Percentiles rank a stretch among this genome's conserved stretches.
Conservation (phyloP, 2,797 vertebrate species). For the Halcyon smyrnensis region DNA sequence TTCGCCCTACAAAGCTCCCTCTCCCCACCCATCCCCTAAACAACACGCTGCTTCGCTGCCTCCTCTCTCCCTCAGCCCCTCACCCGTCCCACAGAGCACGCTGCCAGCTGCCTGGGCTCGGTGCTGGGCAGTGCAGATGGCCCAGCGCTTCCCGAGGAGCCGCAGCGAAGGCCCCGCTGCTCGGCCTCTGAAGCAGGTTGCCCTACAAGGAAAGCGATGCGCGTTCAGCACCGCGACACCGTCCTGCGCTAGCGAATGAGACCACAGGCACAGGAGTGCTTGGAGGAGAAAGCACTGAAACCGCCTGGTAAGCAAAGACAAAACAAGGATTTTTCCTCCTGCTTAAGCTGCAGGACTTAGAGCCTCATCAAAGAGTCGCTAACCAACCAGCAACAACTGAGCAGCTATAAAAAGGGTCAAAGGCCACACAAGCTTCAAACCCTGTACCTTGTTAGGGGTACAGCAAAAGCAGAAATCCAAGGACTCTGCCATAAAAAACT, state of each 20-base stretch:
- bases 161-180: not conserved
- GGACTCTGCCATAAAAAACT: not conserved
- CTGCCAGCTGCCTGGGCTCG: not conserved
- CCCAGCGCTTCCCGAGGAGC: rapidly evolving
- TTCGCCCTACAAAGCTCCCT: not conserved
- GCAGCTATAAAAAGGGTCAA: not conserved
- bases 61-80: not conserved
- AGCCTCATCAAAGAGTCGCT: not conserved
- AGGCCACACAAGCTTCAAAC: not conserved
- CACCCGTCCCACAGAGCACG: not conserved
- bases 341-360: not conserved
- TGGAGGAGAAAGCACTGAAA: not conserved
- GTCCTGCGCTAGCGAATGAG: not conserved
- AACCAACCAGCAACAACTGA: not conserved
- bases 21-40: too few relatives aligned
- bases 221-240: too few relatives aligned
- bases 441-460: not conserved
- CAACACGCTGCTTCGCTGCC: not conserved
- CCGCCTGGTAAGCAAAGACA: rapidly evolving
- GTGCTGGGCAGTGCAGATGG: too few relatives aligned
- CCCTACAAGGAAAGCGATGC: not conserved
- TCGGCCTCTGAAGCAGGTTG: not conserved
- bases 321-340: not conserved
- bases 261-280: not conserved
- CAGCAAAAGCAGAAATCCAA: not conserved